Base-by-base conservation (phyloP, 35 echinoderm and acorn worm genomes). In the Ptychodera flava region DNA sequence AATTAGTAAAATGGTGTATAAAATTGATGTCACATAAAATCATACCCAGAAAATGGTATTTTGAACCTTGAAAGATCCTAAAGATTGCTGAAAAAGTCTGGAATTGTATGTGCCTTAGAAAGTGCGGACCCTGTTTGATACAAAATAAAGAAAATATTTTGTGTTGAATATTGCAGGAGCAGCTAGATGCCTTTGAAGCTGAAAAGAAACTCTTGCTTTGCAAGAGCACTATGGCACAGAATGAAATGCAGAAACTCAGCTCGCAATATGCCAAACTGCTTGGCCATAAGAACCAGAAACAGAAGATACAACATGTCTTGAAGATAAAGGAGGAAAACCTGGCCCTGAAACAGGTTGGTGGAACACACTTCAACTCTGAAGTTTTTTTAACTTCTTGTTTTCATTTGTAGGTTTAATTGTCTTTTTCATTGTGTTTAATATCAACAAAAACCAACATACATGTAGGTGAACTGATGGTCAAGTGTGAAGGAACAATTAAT, bases 311-410 rank as follows among this genome's bases (percentile, higher is more conserved):
- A 37, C 96, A 99, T 64, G 79, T 99, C 28, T 31, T 91, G 81
- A 99, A 99, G 84, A 88, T 99, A 29, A 99, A 99, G 32, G 87
- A 94, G 6, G 96, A 99, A 84, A 99, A 99, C 78, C 22, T 94
- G 14, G 38, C 83, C 31, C 86, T 99, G 34, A 99, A 94, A 81
- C 86, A 99, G 90, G 96, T 99, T 35, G 82, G 79, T 77, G 33
- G 27, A 14, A 30, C 15, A 16, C 22, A 31, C 78, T 15, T 0
- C 37, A 1, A 28, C 29, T 28, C 29, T 32, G 36, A 1, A 16
- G 29, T 28, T 88, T 1, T n/a, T 36, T 12, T 30, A 29, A 12
- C 36, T 27, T 15, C 22, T 30, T 33, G 27, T 29, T 29, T 36
- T 0, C 15, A 2, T 0, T 33, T n/a, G 1, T 15, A n/a, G 12